phyloP scores from a whole-genome alignment of 2,797 vertebrate genomes.

The Syndactyla subalaris region DNA sequence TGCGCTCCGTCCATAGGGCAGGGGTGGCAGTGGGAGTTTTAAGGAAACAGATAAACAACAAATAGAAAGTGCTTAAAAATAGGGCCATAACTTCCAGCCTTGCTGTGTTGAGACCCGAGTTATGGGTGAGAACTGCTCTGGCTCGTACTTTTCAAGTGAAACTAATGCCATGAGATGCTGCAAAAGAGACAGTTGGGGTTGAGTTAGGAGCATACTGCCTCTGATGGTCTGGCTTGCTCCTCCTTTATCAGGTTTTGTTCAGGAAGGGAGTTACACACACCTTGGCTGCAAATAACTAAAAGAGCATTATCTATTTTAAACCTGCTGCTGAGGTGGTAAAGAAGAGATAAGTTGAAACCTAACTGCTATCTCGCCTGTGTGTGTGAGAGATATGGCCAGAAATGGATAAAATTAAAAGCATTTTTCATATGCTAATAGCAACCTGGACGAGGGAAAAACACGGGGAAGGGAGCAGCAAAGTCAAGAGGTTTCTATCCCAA shows the following conservation, averaged over 20 bases:
- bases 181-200: not conserved
- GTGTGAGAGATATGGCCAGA: conserved; percentile 66
- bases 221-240: not conserved
- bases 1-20: conserved; percentile 18
- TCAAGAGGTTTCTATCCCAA: conserved; percentile 48
- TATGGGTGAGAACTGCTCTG: not conserved
- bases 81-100: not conserved
- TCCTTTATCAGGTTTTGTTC: conserved; percentile 40
- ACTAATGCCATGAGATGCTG: not conserved
- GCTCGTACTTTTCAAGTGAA: conserved; percentile 1
- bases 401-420: conserved; percentile 73
- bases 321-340: conserved; percentile 73
- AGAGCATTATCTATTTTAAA: conserved; percentile 72
- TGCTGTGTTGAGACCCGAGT: accelerated
- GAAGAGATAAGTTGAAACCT: conserved; percentile 73
- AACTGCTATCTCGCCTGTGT: conserved; percentile 60
- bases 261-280: conserved; percentile 57
- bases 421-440: conserved; percentile 71
- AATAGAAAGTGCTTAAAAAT: not conserved
- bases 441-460: conserved; percentile 32
- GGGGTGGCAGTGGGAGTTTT: conserved; percentile 56
- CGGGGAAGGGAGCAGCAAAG: conserved; percentile 15
- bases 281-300: conserved; percentile 72
- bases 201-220: not conserved
- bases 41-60: conserved; percentile 59